Evolutionary conservation across 2,797 vertebrate genomes (phyloP).

Genomic region (Coregonus suidteri): DNA sequence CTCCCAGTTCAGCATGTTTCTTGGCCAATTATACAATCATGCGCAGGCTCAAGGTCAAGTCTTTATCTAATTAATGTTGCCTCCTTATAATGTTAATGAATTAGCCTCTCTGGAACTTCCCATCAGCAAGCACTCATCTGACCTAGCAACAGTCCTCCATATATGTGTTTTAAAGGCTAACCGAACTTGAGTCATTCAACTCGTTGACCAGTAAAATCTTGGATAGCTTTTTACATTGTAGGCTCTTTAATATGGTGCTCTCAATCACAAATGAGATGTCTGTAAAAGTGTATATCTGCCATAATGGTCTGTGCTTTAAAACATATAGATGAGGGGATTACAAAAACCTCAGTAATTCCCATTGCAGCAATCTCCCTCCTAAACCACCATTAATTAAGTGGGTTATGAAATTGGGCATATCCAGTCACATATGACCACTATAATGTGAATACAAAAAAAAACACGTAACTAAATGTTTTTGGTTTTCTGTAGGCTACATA

Average conservation of each 20-base stretch:
- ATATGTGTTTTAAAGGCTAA: not conserved
- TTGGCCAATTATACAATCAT: constrained; percentile 58
- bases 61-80: constrained; percentile 53
- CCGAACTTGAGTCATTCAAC: not conserved
- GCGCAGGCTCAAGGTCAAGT: constrained; percentile 52
- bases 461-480: not conserved
- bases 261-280: not conserved
- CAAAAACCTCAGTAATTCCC: constrained; percentile 1
- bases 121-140: not conserved
- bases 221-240: not conserved
- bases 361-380: constrained; percentile 13
- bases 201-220: not conserved
- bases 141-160: not conserved
- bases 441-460: not conserved
- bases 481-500: not conserved
- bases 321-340: not conserved
- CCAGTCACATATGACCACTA: too few species aligned
- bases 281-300: not conserved
- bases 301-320: constrained; percentile 16
- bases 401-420: constrained; percentile 37
- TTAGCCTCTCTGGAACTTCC: constrained; percentile 44
- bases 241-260: not conserved
- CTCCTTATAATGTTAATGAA: constrained; percentile 42
- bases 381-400: constrained; percentile 19
- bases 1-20: constrained; percentile 43